A percentile compares a stretch with the other conserved stretches of the same genome.
Conservation (phyloP, 2,113 vertebrate genomes). For the Scomber colias region DNA sequence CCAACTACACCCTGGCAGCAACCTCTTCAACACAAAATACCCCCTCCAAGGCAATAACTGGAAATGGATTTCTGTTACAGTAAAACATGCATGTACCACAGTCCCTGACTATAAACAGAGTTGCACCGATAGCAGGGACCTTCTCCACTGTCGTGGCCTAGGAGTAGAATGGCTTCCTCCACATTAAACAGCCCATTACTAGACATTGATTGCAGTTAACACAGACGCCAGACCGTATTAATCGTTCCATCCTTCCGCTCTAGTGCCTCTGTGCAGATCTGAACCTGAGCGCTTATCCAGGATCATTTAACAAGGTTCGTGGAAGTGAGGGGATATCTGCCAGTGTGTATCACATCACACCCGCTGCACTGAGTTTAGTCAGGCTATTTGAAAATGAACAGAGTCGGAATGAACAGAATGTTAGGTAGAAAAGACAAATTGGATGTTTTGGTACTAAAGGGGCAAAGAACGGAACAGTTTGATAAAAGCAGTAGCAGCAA, state of each 20-base stretch:
- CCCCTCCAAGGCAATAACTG: slow-evolving; percentile 30
- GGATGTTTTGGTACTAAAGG: slow-evolving; percentile 53
- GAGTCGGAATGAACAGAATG: slow-evolving; percentile 5
- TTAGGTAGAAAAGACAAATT: slow-evolving; percentile 56
- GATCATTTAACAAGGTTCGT: slow-evolving; percentile 70
- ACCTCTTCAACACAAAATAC: slow-evolving; percentile 23
- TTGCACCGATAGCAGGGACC: slow-evolving; percentile 32
- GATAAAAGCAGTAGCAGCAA: slow-evolving; percentile 58
- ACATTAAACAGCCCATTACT: slow-evolving; percentile 78
- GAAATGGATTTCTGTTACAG: slow-evolving; percentile 45
- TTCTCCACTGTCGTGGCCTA: slow-evolving; percentile 27
- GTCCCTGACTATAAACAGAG: slow-evolving; percentile 38
- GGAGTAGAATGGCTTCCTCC: slow-evolving; percentile 51
- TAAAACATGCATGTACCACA: slow-evolving; percentile 10
- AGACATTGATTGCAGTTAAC: slow-evolving; percentile 80
- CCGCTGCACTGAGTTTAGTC: slow-evolving; percentile 41
- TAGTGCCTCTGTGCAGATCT: slow-evolving; percentile 48
- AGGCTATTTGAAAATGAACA: slow-evolving; percentile 54
- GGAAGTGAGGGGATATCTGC: slow-evolving; percentile 68
- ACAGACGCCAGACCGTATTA: slow-evolving; percentile 71
- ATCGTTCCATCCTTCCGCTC: slow-evolving; percentile 71
- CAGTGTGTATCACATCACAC: slow-evolving; percentile 62
- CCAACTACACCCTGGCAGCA: slow-evolving; percentile 33
- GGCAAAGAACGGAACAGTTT: slow-evolving; percentile 39
- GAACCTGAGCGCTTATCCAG: slow-evolving; percentile 59